phyloP scores from a whole-genome alignment of 2,113 vertebrate genomes.

The Corvus hawaiiensis region DNA sequence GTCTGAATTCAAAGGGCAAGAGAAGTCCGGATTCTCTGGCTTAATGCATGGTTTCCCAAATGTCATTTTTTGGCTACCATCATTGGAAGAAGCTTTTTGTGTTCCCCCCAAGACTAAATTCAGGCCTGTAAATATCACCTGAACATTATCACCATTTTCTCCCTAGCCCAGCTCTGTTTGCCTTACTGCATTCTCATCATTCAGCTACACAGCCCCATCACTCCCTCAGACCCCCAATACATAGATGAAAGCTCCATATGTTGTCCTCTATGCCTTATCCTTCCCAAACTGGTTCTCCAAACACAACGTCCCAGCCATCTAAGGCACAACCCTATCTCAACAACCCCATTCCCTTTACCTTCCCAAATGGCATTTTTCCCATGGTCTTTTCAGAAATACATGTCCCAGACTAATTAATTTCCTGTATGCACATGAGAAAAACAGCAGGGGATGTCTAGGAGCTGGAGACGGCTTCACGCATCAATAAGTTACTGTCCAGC shows the following conservation, averaged over 20 bases:
- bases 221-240: not conserved
- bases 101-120: not conserved
- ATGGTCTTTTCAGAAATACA: not conserved
- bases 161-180: not conserved
- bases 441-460: conserved; percentile 7
- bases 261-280: not conserved
- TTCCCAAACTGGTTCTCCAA: not conserved
- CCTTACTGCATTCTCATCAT: not conserved
- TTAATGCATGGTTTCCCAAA: not conserved
- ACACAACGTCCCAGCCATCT: not conserved
- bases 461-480: not conserved
- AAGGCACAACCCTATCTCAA: not conserved
- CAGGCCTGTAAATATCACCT: not conserved
- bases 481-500: not conserved
- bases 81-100: not conserved
- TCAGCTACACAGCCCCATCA: not conserved
- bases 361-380: not conserved
- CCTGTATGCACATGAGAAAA: not conserved
- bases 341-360: not conserved
- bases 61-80: not conserved
- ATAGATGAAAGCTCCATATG: not conserved
- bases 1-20: not conserved
- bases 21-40: not conserved
- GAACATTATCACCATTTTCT: not conserved
- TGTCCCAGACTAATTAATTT: not conserved